Conservation (phyloP, 2,797 vertebrate species). For the Delichon dasypus region DNA sequence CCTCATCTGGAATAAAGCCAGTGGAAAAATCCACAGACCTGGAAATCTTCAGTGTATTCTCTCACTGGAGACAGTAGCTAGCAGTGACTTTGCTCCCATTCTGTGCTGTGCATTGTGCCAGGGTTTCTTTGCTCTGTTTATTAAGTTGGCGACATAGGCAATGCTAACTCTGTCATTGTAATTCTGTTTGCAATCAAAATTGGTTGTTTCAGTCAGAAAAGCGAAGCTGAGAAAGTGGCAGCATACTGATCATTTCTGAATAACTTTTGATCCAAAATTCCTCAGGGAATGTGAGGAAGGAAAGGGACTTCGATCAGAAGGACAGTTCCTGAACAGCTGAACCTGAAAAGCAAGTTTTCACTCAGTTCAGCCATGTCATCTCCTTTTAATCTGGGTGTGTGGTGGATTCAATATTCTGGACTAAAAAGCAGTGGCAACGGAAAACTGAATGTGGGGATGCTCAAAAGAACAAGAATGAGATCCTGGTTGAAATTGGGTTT, state of each 20-base stretch:
- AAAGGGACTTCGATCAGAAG: not conserved
- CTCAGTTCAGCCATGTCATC: not conserved
- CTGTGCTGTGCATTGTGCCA: not conserved
- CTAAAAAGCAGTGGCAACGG: not conserved
- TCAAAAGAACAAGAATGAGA: not conserved
- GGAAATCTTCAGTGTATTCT: not conserved
- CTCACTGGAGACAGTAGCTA: not conserved
- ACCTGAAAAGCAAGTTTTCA: not conserved
- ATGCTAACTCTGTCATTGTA: not conserved
- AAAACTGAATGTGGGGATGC: not conserved
- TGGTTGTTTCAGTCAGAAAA: not conserved
- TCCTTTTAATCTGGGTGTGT: not conserved
- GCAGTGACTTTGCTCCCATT: not conserved
- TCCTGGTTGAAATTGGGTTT: not conserved
- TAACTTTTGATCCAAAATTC: not conserved
- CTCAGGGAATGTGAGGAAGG: not conserved
- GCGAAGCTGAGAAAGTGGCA: not conserved
- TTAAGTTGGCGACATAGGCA: not conserved
- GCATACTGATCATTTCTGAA: not conserved
- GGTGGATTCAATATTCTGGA: not conserved
- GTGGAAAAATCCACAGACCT: not conserved
- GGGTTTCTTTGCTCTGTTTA: not conserved
- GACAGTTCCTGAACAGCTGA: not conserved
- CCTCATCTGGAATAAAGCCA: not conserved
- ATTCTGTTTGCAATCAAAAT: not conserved